Percentiles rank a stretch among this genome's conserved stretches.
Conservation (phyloP, 2,888 invertebrate species). For the Geotrupes spiniger region DNA sequence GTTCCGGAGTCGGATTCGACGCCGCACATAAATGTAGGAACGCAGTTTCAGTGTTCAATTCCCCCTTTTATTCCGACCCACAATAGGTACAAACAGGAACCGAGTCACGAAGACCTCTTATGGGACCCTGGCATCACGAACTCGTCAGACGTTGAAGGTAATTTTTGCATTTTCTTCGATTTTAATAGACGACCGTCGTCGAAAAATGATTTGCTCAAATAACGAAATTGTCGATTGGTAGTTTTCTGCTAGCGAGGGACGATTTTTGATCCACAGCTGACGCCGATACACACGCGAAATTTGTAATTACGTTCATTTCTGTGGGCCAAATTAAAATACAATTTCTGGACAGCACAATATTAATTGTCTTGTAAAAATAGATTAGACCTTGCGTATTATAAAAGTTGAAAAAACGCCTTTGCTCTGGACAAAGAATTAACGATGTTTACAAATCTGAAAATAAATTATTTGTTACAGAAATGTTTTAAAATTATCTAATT, state of each 20-base stretch:
- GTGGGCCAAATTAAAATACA: too few relatives aligned
- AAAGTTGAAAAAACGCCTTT: too few relatives aligned
- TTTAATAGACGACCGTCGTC: not conserved
- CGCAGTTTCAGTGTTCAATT: conserved; percentile 81
- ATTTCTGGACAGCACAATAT: too few relatives aligned
- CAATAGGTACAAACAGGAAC: conserved; percentile 56
- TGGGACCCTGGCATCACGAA: conserved; percentile 84
- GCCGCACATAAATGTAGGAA: conserved; percentile 84
- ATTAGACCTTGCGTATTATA: too few relatives aligned
- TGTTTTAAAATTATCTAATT: too few relatives aligned
- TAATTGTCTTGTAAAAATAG: too few relatives aligned
- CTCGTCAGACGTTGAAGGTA: conserved; percentile 74
- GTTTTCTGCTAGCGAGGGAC: conserved; percentile 12
- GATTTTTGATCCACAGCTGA: too few relatives aligned
- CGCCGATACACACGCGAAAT: too few relatives aligned
- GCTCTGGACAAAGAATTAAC: too few relatives aligned
- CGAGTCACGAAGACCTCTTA: conserved; percentile 66
- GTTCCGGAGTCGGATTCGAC: conserved; percentile 55
- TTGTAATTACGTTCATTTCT: too few relatives aligned
- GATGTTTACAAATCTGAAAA: too few relatives aligned
- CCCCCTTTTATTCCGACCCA: conserved; percentile 54
- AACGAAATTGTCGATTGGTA: conserved; percentile 10
- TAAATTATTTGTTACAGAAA: too few relatives aligned
- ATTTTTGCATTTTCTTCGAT: conserved; percentile 20
- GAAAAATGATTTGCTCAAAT: not conserved